Evolutionary conservation across 1,140 invertebrate genomes (phyloP).

Genomic region (Drosophila pruinosa): DNA sequence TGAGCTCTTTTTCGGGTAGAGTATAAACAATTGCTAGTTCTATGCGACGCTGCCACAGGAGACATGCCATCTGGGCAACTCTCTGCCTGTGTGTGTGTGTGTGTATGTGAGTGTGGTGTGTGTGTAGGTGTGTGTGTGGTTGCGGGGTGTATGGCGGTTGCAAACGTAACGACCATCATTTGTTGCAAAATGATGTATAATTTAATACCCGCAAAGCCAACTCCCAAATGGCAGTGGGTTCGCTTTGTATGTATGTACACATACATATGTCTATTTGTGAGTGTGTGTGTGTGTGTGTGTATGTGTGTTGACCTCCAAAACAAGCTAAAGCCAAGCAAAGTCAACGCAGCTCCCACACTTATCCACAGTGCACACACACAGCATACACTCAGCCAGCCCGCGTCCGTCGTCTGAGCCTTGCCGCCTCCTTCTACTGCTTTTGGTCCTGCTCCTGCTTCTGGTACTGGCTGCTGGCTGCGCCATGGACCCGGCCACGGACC

Average conservation of each 20-base stretch:
- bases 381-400: constrained; percentile 29
- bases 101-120: background rate
- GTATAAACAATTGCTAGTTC: constrained; percentile 39
- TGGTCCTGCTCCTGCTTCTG: background rate
- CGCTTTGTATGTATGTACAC: constrained; percentile 1
- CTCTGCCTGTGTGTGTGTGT: background rate
- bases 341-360: constrained; percentile 61
- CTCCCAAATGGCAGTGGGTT: constrained; percentile 65
- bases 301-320: constrained; percentile 68
- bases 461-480: no score
- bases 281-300: constrained; percentile 21
- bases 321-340: constrained; percentile 69
- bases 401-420: constrained; percentile 30
- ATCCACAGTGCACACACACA: constrained; percentile 39
- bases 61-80: constrained; percentile 15
- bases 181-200: constrained; percentile 82
- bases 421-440: background rate
- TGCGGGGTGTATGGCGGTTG: constrained; percentile 17
- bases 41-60: constrained; percentile 36
- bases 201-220: constrained; percentile 82
- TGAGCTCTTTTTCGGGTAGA: constrained; percentile 11
- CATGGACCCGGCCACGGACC: constrained; percentile 61
- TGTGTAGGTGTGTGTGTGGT: constrained; percentile 9
- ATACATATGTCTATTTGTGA: background rate
- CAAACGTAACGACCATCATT: constrained; percentile 79